A percentile compares a stretch with the other conserved stretches of the same genome.
Conservation (phyloP, 2,888 invertebrate genomes). For the Drosophila nr. perissopoda region DNA sequence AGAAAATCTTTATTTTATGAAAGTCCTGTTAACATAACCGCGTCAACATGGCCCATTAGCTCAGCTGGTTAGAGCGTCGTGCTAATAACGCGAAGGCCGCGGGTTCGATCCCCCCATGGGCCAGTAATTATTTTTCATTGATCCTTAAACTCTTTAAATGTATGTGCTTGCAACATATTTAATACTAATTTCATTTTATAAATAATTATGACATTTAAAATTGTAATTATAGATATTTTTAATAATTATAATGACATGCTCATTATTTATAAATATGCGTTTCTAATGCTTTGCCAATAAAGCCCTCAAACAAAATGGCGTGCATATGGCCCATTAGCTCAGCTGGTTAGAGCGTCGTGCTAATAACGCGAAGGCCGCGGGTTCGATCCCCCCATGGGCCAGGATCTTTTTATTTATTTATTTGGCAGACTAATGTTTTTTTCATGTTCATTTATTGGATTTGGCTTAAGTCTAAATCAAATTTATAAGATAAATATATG, state of each 20-base stretch:
- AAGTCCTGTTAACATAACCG: slow-evolving; percentile 12
- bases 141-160: background rate
- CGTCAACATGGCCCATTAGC: slow-evolving; percentile 83
- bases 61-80: slow-evolving; percentile 86
- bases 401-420: background rate
- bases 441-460: background rate
- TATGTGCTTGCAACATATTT: background rate
- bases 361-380: slow-evolving; percentile 85
- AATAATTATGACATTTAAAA: background rate
- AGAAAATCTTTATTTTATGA: background rate
- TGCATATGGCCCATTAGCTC: slow-evolving; percentile 84
- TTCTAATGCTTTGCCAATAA: background rate
- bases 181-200: background rate
- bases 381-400: slow-evolving; percentile 85
- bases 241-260: background rate
- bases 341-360: slow-evolving; percentile 86
- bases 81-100: slow-evolving; percentile 85
- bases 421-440: background rate
- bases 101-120: slow-evolving; percentile 82
- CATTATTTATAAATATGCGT: background rate
- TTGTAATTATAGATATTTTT: background rate
- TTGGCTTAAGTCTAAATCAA: background rate
- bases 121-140: background rate
- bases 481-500: background rate
- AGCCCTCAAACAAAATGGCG: background rate